Evolutionary conservation across 2,113 vertebrate genomes (phyloP), one percentile per base, ranked within the genome.

Genomic region (Prochilodus magdalenae): DNA sequence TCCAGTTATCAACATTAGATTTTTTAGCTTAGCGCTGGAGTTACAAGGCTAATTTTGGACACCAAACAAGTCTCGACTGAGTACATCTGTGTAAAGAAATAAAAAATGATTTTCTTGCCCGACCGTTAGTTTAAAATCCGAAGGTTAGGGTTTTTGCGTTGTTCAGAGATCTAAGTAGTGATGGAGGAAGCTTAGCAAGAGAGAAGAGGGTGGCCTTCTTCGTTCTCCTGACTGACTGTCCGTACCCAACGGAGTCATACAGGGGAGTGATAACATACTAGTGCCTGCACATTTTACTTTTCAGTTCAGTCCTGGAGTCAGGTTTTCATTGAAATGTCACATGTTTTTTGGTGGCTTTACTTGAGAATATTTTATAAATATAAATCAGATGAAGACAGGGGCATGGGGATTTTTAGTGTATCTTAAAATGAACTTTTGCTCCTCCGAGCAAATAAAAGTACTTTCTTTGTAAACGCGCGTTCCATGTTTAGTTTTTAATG

Each of bases 241-340:
- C 80, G 87, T 77, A 84, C 69, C 83, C 83, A 86, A 36, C 0
- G 30, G 40, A 24, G 78, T 65, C 30, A 40, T 5, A 40, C 30
- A 84, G 75, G 91, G 81, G 89, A 87, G 82, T 89, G 89, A 90
- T 91, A 89, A 86, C 91, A 91, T 88, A 90, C 89, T 83, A 92
- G 93, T 94, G 94, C 94, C 93, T 95, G 90, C 91, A 89, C 80
- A 85, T 66, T 77, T 51, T n/a, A 44, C 69, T 55, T 70, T 29
- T 82, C 81, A 84, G 81, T 88, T 86, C 69, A 81, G 72, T 82
- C 73, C 81, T 86, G 85, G 53, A 77, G 77, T 66, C 75, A 63
- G 81, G 73, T 83, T 83, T 86, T 84, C 81, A 81, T 77, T 69
- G 18, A 62, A 55, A 77, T 55, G 60, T 76, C 73, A 30, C 49